Conservation (phyloP, 1,140 invertebrate genomes). For the Acyrthosiphon pisum region DNA sequence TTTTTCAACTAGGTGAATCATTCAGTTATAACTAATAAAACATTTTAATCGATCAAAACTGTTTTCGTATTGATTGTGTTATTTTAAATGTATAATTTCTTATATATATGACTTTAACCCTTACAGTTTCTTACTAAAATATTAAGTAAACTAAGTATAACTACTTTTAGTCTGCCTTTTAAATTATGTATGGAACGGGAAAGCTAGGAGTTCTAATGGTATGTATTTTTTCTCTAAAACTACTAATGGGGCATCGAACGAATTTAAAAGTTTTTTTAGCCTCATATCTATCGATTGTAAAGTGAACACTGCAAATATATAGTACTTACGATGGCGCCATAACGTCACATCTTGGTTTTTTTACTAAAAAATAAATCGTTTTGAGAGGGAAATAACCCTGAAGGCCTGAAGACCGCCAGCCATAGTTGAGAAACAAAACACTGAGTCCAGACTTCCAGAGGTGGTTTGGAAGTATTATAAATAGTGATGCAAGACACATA, state of each 20-base stretch:
- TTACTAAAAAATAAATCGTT: not conserved
- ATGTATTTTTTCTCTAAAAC: no score
- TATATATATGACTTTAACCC: not conserved
- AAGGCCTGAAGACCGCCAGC: not conserved
- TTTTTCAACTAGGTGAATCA: no score
- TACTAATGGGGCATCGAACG: no score
- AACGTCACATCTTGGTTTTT: not conserved
- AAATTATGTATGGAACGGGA: no score
- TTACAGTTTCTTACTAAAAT: not conserved
- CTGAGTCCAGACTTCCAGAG: not conserved
- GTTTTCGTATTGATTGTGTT: not conserved
- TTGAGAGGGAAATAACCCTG: no score
- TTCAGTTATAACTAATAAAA: not conserved
- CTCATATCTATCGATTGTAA: not conserved
- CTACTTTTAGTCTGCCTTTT: no score
- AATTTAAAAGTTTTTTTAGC: not conserved
- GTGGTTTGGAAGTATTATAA: not conserved
- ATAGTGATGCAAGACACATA: not conserved
- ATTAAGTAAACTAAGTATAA: no score
- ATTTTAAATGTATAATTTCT: not conserved
- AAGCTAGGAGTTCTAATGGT: no score
- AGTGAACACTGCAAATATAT: not conserved
- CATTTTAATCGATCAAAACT: not conserved
- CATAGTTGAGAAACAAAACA: not conserved
- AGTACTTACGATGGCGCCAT: not conserved